Evolutionary conservation across 2,113 vertebrate species (phyloP).

Genomic region (Python bivittatus): DNA sequence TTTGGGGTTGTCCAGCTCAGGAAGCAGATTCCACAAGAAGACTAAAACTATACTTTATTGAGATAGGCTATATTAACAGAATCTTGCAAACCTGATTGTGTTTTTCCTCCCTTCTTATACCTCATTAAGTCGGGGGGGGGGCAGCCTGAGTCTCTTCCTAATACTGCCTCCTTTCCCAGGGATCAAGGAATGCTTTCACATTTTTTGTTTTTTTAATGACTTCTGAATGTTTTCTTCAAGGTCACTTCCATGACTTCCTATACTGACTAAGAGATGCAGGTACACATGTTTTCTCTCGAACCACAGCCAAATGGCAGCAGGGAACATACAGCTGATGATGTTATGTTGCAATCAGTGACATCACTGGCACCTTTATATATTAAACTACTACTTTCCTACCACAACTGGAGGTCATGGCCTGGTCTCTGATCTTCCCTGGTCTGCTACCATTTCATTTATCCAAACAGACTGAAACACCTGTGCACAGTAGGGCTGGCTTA

Average conservation of each 20-base stretch:
- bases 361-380: background rate
- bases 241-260: background rate
- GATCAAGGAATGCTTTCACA: background rate
- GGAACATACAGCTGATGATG: background rate
- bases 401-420: background rate
- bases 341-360: background rate
- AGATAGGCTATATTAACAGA: background rate
- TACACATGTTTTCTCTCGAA: background rate
- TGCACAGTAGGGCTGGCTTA: background rate
- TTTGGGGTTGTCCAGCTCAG: background rate
- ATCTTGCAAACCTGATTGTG: background rate
- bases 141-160: background rate
- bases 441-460: background rate
- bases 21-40: background rate
- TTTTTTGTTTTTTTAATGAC: background rate
- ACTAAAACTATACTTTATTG: too few relatives aligned
- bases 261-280: background rate
- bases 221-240: background rate
- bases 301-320: background rate
- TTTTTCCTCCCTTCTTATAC: background rate
- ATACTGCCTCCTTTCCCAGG: background rate
- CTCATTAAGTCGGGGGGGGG: background rate
- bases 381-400: background rate
- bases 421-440: background rate
- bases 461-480: background rate